Base-by-base conservation (phyloP, 2,797 vertebrate genomes). In the Ptychobarbus kaznakovi region DNA sequence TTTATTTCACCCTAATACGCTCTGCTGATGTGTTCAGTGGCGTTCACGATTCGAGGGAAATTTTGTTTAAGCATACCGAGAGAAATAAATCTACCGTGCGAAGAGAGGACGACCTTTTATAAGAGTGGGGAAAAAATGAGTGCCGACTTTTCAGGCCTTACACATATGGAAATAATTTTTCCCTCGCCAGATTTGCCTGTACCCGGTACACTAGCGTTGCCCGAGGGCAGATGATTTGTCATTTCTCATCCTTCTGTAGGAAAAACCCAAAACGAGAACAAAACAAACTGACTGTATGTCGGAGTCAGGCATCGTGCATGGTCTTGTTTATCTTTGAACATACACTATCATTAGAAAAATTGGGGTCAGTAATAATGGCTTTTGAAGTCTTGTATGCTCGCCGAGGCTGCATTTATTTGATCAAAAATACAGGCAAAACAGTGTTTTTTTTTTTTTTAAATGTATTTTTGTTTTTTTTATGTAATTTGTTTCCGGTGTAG, bases 81-180 rank as follows among this genome's bases (percentile, higher is more conserved):
- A 87, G 91, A 88, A 89, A 93, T 90, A 93, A 93, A 93, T 92
- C 89, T 90, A 58, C 87, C 87, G 1, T 80, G 91, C 87, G 87
- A 90, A 91, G 92, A 93, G 92, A 93, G 92, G 73, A 85, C 53
- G 46, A 74, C 79, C 79, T 86, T 86, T 65, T 73, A 13, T 18
- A 32, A 32, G 68, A 10, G n/a, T 4, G 35, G 88, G 92, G 90
- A 89, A 90, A 86, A 90, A 90, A 74, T 56, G 53, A 89, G 87
- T 90, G 85, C 88, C 76, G 44, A 38, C 69, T 4, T 75, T 80
- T 79, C 73, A 90, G 89, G 86, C 88, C 38, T 88, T 46, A 68
- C 93, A 94, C 95, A 95, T 94, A 94, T 95, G 95, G 94, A 95
- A 95, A 90, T 92, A 79, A 94, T 94, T 66, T 94, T 93, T 88